Base-by-base conservation (phyloP, 2,113 vertebrate genomes). In the Gymnocephalus cernua region DNA sequence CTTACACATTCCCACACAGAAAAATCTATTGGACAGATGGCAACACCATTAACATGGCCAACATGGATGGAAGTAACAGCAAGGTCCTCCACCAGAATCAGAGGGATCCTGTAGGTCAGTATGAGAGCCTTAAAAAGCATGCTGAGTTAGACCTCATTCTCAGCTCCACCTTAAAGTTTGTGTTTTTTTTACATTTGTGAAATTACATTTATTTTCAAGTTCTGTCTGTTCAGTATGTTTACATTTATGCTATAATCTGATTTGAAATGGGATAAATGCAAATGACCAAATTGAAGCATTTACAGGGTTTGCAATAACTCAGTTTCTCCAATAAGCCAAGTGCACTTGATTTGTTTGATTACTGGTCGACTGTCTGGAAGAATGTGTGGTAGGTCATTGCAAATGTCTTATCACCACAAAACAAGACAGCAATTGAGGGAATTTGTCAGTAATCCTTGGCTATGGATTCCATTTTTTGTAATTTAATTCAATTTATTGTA, bases 21-120 rank as follows among this genome's bases (percentile, higher is more conserved):
- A 99, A 98, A 90, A 97, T 99, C 13, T 99, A 97, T 86, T 99
- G 98, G 98, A 99, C 96, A 0, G 98, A 99, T 93, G 97, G 98
- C 18, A 99, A 97, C 91, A 98, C 97, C 54, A 97, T 99, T 91
- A 99, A 99, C 90, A 94, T 98, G 95, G 98, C 98, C 83, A 99
- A 97, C 91, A 99, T 99, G 98, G 98, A 99, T 77, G 98, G 98
- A 62, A 99, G 97, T 90, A 99, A 98, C 91, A 98, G 96, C 94
- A 99, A 99, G 92, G 98, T 99, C 83, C 97, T 99, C 38, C 97
- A 97, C 88, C 97, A 98, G 90, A 99, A 98, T 88, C 98, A 99
- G 85, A 98, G 95, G 86, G 98, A 99, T 76, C 98, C 98, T 82
- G 92, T 98, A 87, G 98, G 98, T 99, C 95, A 96, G 95, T 94